phyloP scores from a whole-genome alignment of 2,797 vertebrate species.

The Mormyrus proboscirostris region DNA sequence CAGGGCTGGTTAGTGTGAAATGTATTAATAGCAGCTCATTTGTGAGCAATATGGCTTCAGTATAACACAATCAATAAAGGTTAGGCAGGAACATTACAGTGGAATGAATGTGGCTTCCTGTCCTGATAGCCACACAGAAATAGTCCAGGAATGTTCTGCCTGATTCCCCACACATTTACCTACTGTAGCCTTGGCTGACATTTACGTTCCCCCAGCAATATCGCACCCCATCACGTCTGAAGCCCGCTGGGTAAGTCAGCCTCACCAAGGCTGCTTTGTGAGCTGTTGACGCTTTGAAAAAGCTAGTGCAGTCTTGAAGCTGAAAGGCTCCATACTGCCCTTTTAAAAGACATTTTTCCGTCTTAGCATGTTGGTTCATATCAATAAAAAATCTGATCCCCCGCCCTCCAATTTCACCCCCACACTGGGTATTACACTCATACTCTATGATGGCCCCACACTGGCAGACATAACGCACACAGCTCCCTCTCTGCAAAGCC shows the following conservation, averaged over 20 bases:
- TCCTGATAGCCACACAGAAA: background rate
- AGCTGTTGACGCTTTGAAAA: background rate
- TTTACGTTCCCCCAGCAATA: background rate
- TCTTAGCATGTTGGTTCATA: background rate
- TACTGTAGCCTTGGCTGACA: background rate
- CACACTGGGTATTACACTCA: background rate
- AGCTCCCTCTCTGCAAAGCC: background rate
- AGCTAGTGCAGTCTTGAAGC: background rate
- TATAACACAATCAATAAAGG: slow-evolving; percentile 5
- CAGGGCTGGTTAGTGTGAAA: background rate
- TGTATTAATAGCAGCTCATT: background rate
- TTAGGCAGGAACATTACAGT: background rate
- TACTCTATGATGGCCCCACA: background rate
- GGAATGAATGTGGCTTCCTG: background rate
- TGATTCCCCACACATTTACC: background rate
- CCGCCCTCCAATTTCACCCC: background rate
- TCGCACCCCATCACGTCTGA: background rate
- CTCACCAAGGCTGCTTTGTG: background rate
- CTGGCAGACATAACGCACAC: background rate
- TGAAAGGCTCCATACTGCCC: background rate
- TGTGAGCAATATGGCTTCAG: background rate
- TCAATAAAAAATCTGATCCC: background rate
- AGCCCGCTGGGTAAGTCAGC: background rate
- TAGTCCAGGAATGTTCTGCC: background rate
- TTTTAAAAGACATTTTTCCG: background rate